A percentile compares a stretch with the other conserved stretches of the same genome.
Conservation (phyloP, 2,113 vertebrate genomes). For the Xiphophorus maculatus region DNA sequence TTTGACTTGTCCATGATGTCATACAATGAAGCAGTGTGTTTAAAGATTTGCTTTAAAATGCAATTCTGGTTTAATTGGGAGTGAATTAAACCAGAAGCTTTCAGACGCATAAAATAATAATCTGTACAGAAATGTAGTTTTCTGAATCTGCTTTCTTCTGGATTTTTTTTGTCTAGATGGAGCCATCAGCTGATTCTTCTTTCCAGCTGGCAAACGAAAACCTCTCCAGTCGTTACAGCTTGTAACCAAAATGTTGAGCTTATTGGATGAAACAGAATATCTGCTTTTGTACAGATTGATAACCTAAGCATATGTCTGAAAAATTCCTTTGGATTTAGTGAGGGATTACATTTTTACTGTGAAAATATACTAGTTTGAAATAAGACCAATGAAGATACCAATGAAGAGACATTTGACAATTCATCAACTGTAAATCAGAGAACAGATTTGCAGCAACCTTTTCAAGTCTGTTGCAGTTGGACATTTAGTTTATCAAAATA, state of each 20-base stretch:
- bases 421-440: neutral
- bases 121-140: no score
- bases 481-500: neutral
- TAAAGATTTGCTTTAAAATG: no score
- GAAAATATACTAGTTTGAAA: neutral
- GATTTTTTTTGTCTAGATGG: neutral
- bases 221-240: slow-evolving; percentile 22
- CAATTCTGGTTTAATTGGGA: neutral
- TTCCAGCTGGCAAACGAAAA: slow-evolving; percentile 32
- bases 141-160: neutral
- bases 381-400: neutral
- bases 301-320: neutral
- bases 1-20: no score
- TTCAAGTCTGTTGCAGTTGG: neutral
- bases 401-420: neutral
- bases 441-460: neutral
- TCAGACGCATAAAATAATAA: no score
- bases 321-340: neutral
- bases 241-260: neutral
- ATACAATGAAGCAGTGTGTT: no score
- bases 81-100: neutral
- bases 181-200: slow-evolving; percentile 28
- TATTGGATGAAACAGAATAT: no score
- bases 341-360: no score
- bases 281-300: no score